Conservation (phyloP, 2,797 vertebrate genomes). For the Enteromius treurensis region DNA sequence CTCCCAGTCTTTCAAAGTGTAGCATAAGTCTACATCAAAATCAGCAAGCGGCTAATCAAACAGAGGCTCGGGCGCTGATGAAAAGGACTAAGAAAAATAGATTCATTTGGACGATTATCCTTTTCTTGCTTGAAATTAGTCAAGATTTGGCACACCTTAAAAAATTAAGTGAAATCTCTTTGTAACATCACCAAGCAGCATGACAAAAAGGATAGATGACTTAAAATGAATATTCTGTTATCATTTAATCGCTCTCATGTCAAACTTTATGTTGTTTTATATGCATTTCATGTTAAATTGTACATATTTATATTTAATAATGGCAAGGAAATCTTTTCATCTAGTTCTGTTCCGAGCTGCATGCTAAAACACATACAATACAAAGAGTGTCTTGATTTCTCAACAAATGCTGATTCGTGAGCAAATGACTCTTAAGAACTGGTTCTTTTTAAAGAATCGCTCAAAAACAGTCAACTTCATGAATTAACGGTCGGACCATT, state of each 20-base stretch:
- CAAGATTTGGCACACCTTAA: conserved; percentile 17
- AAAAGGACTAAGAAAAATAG: background rate
- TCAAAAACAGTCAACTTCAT: background rate
- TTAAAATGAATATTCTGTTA: background rate
- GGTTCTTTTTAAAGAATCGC: background rate
- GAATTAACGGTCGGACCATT: background rate
- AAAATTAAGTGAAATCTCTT: background rate
- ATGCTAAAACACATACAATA: background rate
- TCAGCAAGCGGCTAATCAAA: conserved; percentile 18
- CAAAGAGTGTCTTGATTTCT: background rate
- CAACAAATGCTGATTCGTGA: background rate
- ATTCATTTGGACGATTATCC: background rate
- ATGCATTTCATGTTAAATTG: background rate
- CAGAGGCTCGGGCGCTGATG: conserved; percentile 18
- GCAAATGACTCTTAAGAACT: background rate
- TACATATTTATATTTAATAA: background rate
- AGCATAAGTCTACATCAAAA: conserved; percentile 50
- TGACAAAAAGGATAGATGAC: background rate
- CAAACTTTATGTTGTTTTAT: background rate
- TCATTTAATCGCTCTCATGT: background rate
- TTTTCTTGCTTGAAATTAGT: conserved; percentile 8
- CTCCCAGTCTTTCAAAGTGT: conserved; percentile 64
- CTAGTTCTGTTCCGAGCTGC: background rate
- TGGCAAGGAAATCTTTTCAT: background rate
- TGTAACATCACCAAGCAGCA: conserved; percentile 5